Base-by-base conservation (phyloP, 2,888 invertebrate species). In the Campoletis raptor region DNA sequence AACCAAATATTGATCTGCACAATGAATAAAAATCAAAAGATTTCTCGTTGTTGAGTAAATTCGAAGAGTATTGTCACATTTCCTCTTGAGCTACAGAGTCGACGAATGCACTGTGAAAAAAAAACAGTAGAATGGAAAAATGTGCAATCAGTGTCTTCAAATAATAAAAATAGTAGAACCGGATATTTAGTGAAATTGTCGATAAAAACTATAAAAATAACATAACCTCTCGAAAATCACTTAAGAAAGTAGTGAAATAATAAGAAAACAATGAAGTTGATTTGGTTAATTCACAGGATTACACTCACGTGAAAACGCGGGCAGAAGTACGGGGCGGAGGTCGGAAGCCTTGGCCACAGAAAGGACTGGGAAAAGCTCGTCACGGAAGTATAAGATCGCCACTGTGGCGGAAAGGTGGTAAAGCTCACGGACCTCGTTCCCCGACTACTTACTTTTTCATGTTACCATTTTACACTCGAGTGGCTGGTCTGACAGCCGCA, bases 261-360 rank as follows among this genome's bases (percentile, higher is more conserved):
- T 6, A 18, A 48, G 1, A 10, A 10, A 42, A 15, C 48, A 48
- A 48, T 3, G 15, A 48, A 48, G 48, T 48, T 48, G 15, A 45
- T 45, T 45, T 45, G n/a, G 42, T 52, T 81, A 36, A 24, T 85
- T 88, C 90, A 87, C 81, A 95, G 94, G 96, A 97, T 90, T 98
- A 97, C 95, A 97, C 97, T 0, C 95, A 97, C 90, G 96, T 97
- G 2, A 97, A 97, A 93, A 96, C 97, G 0, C 95, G 98, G 81
- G 97, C 97, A 0, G 99, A 99, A 95, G 97, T 98, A 81, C 95
- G 96, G 72, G 99, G 99, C 54, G 98, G 99, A 78, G 98, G 98
- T 0, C 95, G 96, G 40, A 99, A 99, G 92, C 99, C 99, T 0
- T 99, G 99, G 99, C 98, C 98, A 0, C 99, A 99, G 93, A 99